phyloP scores from a whole-genome alignment of 2,113 vertebrate genomes.

The Picathartes gymnocephalus region DNA sequence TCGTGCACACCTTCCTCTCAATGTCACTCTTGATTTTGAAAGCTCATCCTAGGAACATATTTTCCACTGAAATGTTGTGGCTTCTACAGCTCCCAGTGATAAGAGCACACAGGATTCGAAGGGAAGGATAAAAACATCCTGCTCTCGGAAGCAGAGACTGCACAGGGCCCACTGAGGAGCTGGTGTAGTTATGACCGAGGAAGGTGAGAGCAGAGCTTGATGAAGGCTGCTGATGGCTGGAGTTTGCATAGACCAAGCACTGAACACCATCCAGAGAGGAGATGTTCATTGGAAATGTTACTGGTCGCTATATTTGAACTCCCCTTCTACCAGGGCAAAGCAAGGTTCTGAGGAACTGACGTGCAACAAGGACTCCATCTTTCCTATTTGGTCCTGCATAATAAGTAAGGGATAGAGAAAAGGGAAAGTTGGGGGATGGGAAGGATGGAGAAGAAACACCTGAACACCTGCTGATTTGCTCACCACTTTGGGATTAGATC shows the following conservation, averaged over 20 bases:
- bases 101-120: neutral
- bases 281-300: neutral
- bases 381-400: neutral
- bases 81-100: neutral
- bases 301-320: neutral
- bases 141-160: neutral
- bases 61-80: neutral
- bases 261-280: neutral
- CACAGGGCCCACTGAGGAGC: neutral
- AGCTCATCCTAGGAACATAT: neutral
- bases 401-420: neutral
- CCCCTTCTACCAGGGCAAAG: neutral
- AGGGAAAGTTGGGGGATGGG: neutral
- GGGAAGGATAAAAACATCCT: neutral
- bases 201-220: neutral
- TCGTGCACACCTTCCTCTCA: neutral
- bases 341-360: neutral
- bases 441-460: neutral
- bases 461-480: neutral
- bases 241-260: neutral
- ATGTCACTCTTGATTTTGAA: neutral
- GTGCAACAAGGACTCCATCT: neutral
- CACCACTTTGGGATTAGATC: neutral
- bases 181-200: neutral
- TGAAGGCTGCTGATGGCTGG: neutral